Evolutionary conservation across 2,888 invertebrate species (phyloP).

Genomic region (Sceliomorpha sp.): DNA sequence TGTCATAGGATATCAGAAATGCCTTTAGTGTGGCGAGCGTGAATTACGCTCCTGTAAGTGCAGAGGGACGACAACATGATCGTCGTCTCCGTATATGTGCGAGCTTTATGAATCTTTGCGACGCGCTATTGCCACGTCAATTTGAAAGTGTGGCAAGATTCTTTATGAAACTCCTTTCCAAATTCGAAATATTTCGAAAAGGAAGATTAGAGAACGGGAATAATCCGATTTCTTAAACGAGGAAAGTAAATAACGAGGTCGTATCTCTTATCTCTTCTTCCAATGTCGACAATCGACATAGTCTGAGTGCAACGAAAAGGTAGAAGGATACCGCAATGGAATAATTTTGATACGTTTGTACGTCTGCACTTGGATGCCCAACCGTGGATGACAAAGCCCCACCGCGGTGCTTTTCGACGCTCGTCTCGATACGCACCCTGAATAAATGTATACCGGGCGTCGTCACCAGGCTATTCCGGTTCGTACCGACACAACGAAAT

Average conservation of each 20-base stretch:
- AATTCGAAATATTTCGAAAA: too few species aligned
- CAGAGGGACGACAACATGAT: slow-evolving; percentile 25
- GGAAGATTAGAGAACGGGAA: too few species aligned
- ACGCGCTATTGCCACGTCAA: slow-evolving; percentile 22
- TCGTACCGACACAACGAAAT: slow-evolving; percentile 28
- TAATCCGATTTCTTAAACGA: too few species aligned
- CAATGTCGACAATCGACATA: slow-evolving; percentile 14
- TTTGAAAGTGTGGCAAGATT: slow-evolving; percentile 30
- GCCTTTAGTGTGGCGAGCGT: slow-evolving; percentile 42
- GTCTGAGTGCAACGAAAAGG: slow-evolving; percentile 11
- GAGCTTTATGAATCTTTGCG: slow-evolving; percentile 15
- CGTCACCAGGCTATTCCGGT: slow-evolving; percentile 38
- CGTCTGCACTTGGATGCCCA: too few species aligned
- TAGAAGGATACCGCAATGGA: slow-evolving; percentile 38
- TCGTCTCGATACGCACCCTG: slow-evolving; percentile 46
- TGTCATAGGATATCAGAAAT: slow-evolving; percentile 39
- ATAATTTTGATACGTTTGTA: slow-evolving; percentile 34
- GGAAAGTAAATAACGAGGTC: too few species aligned
- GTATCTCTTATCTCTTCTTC: slow-evolving; percentile 14
- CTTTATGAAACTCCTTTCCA: slow-evolving; percentile 16
- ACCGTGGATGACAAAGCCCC: slow-evolving; percentile 47
- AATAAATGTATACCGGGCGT: slow-evolving; percentile 51
- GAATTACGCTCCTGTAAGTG: slow-evolving; percentile 35
- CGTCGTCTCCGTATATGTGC: slow-evolving; percentile 25
- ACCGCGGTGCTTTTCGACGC: slow-evolving; percentile 46